Evolutionary conservation across 2,113 vertebrate genomes (phyloP).

Genomic region (Phalacrocorax carbo): DNA sequence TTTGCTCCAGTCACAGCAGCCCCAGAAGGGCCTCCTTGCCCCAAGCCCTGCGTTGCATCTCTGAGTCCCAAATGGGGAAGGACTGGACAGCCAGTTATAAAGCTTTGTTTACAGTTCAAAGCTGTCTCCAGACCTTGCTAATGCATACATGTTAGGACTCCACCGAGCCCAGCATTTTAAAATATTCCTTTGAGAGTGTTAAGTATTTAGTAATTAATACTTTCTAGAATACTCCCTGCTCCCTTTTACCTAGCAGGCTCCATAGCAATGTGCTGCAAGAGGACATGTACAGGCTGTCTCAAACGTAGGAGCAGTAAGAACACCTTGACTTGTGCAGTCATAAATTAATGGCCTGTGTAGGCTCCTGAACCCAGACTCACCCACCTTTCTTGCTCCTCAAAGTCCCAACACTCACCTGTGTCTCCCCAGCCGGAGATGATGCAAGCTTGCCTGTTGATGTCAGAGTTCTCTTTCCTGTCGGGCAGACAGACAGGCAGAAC

Average conservation of each 20-base stretch:
- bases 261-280: background rate
- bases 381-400: background rate
- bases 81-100: background rate
- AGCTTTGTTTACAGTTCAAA: background rate
- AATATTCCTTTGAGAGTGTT: background rate
- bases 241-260: background rate
- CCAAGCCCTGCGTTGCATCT: background rate
- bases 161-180: background rate
- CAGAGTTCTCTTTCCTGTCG: constrained; percentile 39
- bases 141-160: background rate
- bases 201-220: background rate
- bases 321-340: background rate
- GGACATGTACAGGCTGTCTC: background rate
- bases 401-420: constrained; percentile 71
- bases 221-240: background rate
- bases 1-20: background rate
- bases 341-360: background rate
- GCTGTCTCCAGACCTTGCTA: background rate
- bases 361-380: background rate
- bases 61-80: background rate
- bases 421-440: constrained; percentile 84
- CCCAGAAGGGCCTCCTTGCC: background rate
- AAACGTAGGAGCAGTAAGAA: background rate
- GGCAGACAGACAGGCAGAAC: constrained; percentile 86
- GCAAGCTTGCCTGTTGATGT: constrained; percentile 75